Base-by-base conservation (phyloP, 2,888 invertebrate genomes). In the Halictus quadricinctus region DNA sequence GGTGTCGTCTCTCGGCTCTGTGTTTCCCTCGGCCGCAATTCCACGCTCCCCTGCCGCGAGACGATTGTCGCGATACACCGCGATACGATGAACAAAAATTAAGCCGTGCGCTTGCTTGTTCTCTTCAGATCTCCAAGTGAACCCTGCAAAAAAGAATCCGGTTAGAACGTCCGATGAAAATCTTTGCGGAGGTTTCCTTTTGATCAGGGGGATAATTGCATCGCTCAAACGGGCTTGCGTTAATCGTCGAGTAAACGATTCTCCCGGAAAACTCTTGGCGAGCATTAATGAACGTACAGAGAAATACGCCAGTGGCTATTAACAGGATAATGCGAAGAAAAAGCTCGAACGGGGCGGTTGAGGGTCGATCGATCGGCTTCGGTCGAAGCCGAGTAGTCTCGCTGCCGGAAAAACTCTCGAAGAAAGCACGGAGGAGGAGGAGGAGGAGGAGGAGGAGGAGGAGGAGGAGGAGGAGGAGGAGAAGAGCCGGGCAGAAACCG, bases 271-370 rank as follows among this genome's bases (percentile, higher is more conserved):
- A 58, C 48, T 72, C 70, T 15, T 48, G 13, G 13, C 46, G 18
- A 8, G 48, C 25, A 48, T 72, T 48, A 72, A 72, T 46, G 13
- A 46, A 48, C 29, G n/a, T 29, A 25, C 48, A 8, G 21, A 69
- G 21, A 15, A 15, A 25, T 12, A 13, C 43, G 48, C 48, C 29
- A 48, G 8, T 50, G 29, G 43, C 29, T 66, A 60, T n/a, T 21
- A 50, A 76, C 48, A 36, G 36, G 15, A 50, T 69, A 50, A 66
- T n/a, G 48, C 43, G 76, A 48, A 18, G 48, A 66, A 76, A 50
- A 36, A 76, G 15, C 50, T n/a, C 41, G 3, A 76, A n/a, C 15
- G 0, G 8, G 48, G 25, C 12, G 25, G 5, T 41, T 29, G 13
- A 7, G 50, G 41, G 7, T 60, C 48, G n/a, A 66, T 76, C 69